A percentile compares a stretch with the other conserved stretches of the same genome.
These are phyloP conservation scores for Ditylenchus weischeri DNA, from an alignment of 2,888 invertebrate species.

Conservation along the genomic window DNA sequence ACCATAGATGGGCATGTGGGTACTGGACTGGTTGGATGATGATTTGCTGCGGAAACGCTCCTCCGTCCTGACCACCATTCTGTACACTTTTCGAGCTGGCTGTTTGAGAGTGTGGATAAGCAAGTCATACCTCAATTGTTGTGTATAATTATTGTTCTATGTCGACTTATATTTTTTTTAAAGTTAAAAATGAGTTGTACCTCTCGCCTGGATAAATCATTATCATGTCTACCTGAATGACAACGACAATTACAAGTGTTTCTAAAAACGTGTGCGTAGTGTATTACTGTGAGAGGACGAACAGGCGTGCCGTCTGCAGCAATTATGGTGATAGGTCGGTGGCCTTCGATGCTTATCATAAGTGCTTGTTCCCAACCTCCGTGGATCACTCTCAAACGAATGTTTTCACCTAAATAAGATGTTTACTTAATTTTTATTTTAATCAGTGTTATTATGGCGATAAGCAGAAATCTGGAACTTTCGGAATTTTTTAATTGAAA, in stretches of 20 bases:
- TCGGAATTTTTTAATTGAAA: too few species aligned
- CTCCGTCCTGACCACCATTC: constrained; percentile 25
- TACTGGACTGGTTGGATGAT: background rate
- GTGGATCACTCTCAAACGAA: constrained; percentile 47
- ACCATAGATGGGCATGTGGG: constrained; percentile 34
- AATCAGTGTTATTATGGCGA: too few species aligned
- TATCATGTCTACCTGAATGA: constrained; percentile 34
- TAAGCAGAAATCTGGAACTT: too few species aligned
- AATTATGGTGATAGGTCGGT: constrained; percentile 19
- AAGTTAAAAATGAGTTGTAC: too few species aligned
- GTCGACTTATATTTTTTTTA: too few species aligned
- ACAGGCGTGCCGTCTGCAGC: constrained; percentile 24
- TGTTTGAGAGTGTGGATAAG: constrained; percentile 32
- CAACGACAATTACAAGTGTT: constrained; percentile 4
- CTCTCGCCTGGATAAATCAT: constrained; percentile 50
- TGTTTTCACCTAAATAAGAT: constrained; percentile 29
- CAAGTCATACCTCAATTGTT: constrained; percentile 33
- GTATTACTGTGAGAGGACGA: constrained; percentile 11
- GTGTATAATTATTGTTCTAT: too few species aligned
- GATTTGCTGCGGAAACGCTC: constrained; percentile 2
- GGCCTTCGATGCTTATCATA: constrained; percentile 42
- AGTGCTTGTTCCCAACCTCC: constrained; percentile 43
- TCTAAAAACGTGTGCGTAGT: constrained; percentile 21
- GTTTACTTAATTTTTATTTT: background rate
- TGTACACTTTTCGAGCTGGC: constrained; percentile 36